Evolutionary conservation across 2,888 invertebrate genomes (phyloP).

Genomic region (Monopis laevigella): DNA sequence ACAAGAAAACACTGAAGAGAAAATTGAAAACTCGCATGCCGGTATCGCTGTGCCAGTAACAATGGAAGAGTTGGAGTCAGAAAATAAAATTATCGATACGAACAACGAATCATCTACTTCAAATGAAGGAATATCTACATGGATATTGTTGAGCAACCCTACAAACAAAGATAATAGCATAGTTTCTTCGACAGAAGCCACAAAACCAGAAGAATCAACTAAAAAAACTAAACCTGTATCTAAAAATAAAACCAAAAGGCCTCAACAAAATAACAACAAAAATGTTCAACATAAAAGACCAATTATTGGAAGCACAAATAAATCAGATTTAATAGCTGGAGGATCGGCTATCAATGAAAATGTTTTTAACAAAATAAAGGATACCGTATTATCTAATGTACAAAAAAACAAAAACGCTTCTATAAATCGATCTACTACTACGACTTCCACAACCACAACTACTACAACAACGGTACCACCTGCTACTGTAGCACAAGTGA

Average conservation of each 20-base stretch:
- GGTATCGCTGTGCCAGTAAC: constrained; percentile 75
- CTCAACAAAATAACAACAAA: constrained; percentile 36
- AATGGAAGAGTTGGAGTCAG: constrained; percentile 69
- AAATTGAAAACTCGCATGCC: constrained; percentile 64
- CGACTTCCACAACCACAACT: constrained; percentile 27
- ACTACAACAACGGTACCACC: constrained; percentile 29
- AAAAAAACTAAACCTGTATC: constrained; percentile 42
- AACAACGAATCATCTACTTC: constrained; percentile 58
- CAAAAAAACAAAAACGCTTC: constrained; percentile 56
- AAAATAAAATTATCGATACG: constrained; percentile 45
- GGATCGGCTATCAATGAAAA: constrained; percentile 60
- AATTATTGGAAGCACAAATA: constrained; percentile 52
- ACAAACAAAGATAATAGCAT: constrained; percentile 34
- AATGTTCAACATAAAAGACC: constrained; percentile 36
- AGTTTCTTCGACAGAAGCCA: constrained; percentile 41
- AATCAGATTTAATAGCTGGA: constrained; percentile 53
- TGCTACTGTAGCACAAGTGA: constrained; percentile 24
- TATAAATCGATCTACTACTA: constrained; percentile 29
- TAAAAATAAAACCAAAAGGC: constrained; percentile 47
- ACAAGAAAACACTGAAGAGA: constrained; percentile 39
- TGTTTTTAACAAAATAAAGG: constrained; percentile 69
- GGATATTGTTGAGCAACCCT: constrained; percentile 74
- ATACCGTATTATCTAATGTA: constrained; percentile 64
- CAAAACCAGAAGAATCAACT: constrained; percentile 37
- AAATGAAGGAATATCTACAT: constrained; percentile 77